phyloP scores from a whole-genome alignment of 2,797 vertebrate genomes.

The Neostethus bicornis region DNA sequence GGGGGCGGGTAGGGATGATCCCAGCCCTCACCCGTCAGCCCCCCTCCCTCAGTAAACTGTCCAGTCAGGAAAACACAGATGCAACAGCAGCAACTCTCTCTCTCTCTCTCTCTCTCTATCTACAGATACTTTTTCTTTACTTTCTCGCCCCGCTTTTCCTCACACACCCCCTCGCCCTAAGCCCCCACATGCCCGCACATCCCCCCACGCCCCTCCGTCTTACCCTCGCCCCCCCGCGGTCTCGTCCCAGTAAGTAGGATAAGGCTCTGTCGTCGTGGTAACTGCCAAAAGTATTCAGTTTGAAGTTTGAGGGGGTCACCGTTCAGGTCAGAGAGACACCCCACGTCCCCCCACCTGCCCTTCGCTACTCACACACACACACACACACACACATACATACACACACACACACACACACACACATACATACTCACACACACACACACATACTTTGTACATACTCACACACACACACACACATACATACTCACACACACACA shows the following conservation, averaged over 20 bases:
- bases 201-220: conserved; percentile 32
- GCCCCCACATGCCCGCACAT: too few relatives aligned
- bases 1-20: too few relatives aligned
- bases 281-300: conserved; percentile 99
- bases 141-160: conserved; percentile 41
- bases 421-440: too few relatives aligned
- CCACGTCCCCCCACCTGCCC: conserved; percentile 2
- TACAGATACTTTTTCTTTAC: conserved; percentile 45
- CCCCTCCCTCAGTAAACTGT: conserved; percentile 76
- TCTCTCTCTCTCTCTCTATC: conserved; percentile 57
- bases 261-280: conserved; percentile 96
- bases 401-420: conserved; percentile 23
- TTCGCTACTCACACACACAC: conserved; percentile 8
- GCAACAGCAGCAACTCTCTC: conserved; percentile 75
- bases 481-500: too few relatives aligned
- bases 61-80: conserved; percentile 73
- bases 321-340: conserved; percentile 75
- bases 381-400: conserved; percentile 30
- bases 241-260: conserved; percentile 90
- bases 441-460: too few relatives aligned
- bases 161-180: too few relatives aligned
- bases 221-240: conserved; percentile 60
- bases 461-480: too few relatives aligned
- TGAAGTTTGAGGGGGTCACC: conserved; percentile 99
- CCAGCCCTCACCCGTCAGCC: too few relatives aligned